Evolutionary conservation across 2,888 invertebrate genomes (phyloP).

Genomic region (Neocrepidodera transversa): DNA sequence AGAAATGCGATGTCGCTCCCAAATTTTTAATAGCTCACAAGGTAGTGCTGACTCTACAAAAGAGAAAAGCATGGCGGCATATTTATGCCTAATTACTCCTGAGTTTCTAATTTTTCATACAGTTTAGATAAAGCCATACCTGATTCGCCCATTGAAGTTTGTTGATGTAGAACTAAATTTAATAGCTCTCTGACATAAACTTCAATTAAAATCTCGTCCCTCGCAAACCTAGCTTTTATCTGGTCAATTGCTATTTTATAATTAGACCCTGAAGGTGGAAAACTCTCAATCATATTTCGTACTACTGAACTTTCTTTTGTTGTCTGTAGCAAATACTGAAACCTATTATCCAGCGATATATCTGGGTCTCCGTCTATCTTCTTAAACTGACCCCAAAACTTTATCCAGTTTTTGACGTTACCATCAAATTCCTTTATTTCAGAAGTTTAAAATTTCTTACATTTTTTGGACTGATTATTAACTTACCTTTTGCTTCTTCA

Average conservation of each 20-base stretch:
- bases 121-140: neutral
- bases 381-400: slow-evolving; percentile 5
- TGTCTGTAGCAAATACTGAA: slow-evolving; percentile 6
- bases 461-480: neutral
- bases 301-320: slow-evolving; percentile 1
- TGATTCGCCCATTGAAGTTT: neutral
- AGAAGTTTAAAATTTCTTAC: neutral
- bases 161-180: slow-evolving; percentile 9
- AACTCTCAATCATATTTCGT: slow-evolving; percentile 11
- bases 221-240: slow-evolving; percentile 14
- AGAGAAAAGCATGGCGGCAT: neutral
- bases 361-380: neutral
- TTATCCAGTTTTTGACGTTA: neutral
- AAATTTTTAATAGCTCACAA: neutral
- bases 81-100: neutral
- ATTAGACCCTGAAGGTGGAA: slow-evolving; percentile 12
- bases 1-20: neutral
- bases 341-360: neutral
- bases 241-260: slow-evolving; percentile 11
- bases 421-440: neutral
- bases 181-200: slow-evolving; percentile 17
- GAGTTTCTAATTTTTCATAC: neutral
- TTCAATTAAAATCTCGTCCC: slow-evolving; percentile 15
- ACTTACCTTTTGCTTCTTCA: too few species aligned
- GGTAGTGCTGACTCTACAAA: neutral